These are phyloP conservation scores for Sarcophaga rosellei DNA, from an alignment of 2,888 invertebrate genomes.

Conservation along the genomic window DNA sequence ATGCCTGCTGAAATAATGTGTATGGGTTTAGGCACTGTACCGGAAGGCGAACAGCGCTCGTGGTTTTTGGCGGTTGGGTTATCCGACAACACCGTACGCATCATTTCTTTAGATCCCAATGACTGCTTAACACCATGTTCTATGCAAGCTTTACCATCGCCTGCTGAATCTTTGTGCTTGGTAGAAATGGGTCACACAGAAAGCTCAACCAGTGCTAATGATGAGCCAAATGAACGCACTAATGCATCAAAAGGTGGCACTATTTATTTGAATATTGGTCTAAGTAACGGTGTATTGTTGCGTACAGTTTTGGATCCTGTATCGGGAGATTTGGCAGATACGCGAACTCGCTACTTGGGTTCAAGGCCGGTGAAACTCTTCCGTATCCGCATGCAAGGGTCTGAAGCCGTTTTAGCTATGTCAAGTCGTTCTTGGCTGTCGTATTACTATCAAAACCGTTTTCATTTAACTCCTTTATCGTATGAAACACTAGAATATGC, in stretches of 20 bases:
- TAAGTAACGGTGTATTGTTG: slow-evolving; percentile 97
- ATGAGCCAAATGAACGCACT: slow-evolving; percentile 82
- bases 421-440: slow-evolving; percentile 99
- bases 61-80: slow-evolving; percentile 98
- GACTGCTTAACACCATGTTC: slow-evolving; percentile 97
- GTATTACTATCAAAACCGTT: slow-evolving; percentile 98
- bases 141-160: slow-evolving; percentile 97
- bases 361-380: slow-evolving; percentile 97
- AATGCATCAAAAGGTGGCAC: slow-evolving; percentile 85
- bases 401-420: slow-evolving; percentile 98
- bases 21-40: slow-evolving; percentile 98
- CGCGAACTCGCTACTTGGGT: slow-evolving; percentile 97
- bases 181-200: slow-evolving; percentile 93
- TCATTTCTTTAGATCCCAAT: slow-evolving; percentile 97
- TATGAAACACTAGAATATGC: slow-evolving; percentile 99
- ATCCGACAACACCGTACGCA: slow-evolving; percentile 97
- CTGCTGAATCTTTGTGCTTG: slow-evolving; percentile 97
- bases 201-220: slow-evolving; percentile 82
- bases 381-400: slow-evolving; percentile 96
- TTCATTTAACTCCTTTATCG: slow-evolving; percentile 96
- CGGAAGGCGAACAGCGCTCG: slow-evolving; percentile 96
- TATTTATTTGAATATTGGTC: slow-evolving; percentile 96
- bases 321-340: slow-evolving; percentile 98
- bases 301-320: slow-evolving; percentile 97
- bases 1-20: slow-evolving; percentile 98